phyloP scores from a whole-genome alignment of 2,888 invertebrate species.

The Dichetophora obliterata region DNA sequence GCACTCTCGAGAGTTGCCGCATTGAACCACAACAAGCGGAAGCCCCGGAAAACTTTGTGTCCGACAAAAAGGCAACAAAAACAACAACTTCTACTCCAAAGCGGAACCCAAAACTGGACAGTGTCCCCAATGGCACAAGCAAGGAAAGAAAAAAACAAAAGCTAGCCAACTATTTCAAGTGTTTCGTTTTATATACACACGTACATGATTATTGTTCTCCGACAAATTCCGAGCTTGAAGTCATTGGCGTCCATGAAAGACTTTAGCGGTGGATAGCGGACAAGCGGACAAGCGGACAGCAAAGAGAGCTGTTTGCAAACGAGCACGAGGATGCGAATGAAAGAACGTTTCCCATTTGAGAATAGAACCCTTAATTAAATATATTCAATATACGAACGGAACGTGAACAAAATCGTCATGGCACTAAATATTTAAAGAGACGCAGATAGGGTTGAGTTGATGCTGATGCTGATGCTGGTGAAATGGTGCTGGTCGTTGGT shows the following conservation, averaged over 20 bases:
- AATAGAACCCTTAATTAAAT: conserved; percentile 67
- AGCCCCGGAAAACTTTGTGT: conserved; percentile 38
- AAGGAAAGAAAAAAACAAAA: not conserved
- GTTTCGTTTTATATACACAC: conserved; percentile 17
- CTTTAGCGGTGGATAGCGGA: not conserved
- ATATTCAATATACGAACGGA: conserved; percentile 66
- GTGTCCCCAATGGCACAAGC: conserved; percentile 8
- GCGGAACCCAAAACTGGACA: conserved; percentile 7
- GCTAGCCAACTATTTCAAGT: conserved; percentile 10
- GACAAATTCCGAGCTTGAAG: conserved; percentile 21
- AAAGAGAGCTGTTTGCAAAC: conserved; percentile 2
- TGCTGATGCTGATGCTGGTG: not conserved
- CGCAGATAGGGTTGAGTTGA: not conserved
- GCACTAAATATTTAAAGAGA: conserved; percentile 66
- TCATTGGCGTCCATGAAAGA: conserved; percentile 16
- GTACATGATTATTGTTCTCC: conserved; percentile 27
- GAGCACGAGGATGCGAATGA: conserved; percentile 22
- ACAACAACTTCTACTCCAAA: conserved; percentile 11
- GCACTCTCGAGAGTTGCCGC: conserved; percentile 41
- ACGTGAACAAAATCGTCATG: conserved; percentile 62
- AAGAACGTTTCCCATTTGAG: conserved; percentile 37
- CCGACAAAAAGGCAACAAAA: conserved; percentile 28
- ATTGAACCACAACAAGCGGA: conserved; percentile 53
- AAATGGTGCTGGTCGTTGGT: not conserved
- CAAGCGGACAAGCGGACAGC: not conserved